A percentile compares a stretch with the other conserved stretches of the same genome.
These are phyloP conservation scores for Eulithis prunata DNA, from an alignment of 2,888 invertebrate species.

Conservation along the genomic window DNA sequence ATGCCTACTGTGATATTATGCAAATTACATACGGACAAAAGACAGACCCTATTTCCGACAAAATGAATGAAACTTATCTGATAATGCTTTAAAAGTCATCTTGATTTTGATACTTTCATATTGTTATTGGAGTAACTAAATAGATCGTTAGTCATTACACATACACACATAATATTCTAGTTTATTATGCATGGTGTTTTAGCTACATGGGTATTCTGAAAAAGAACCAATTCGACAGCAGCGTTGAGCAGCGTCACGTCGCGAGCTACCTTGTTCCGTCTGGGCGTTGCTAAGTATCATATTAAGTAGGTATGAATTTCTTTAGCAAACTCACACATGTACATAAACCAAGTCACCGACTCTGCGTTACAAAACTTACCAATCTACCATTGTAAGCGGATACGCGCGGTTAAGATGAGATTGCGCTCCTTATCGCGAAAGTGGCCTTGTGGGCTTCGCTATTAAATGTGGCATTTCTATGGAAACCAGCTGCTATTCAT, in stretches of 20 bases:
- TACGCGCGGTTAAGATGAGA: slow-evolving; percentile 20
- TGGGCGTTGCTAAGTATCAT: no score
- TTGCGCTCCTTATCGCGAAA: slow-evolving; percentile 23
- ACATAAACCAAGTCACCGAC: background rate
- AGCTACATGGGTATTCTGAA: no score
- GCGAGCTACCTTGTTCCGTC: no score
- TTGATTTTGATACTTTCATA: no score
- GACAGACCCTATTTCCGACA: slow-evolving; percentile 6
- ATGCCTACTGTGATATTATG: slow-evolving; percentile 26
- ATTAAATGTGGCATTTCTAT: slow-evolving; percentile 28
- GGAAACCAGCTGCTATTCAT: slow-evolving; percentile 23
- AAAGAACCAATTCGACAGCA: no score
- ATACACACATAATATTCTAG: no score
- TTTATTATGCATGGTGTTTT: no score
- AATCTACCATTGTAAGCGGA: slow-evolving; percentile 25
- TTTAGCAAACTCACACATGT: background rate
- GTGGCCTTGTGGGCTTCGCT: slow-evolving; percentile 16
- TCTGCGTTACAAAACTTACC: slow-evolving; percentile 21
- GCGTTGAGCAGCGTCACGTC: no score
- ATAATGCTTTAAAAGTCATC: no score
- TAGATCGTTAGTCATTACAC: no score
- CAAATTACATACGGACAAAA: slow-evolving; percentile 28
- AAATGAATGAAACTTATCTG: slow-evolving; percentile 4
- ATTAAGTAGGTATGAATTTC: no score
- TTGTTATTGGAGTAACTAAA: no score